phyloP scores from a whole-genome alignment of 2,797 vertebrate species.

The Enteromius anoplus region DNA sequence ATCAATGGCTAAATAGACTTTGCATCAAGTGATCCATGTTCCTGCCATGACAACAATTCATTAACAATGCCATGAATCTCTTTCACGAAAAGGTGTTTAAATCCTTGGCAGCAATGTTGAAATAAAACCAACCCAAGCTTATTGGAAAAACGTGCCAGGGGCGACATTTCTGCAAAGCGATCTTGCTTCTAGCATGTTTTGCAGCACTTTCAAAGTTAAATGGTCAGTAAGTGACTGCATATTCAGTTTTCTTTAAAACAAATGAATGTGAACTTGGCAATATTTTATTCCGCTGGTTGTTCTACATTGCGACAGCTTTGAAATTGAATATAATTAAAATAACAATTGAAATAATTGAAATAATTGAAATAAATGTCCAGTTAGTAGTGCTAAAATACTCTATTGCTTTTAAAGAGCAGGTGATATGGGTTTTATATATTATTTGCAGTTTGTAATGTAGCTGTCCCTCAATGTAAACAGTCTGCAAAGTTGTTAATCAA shows the following conservation, averaged over 20 bases:
- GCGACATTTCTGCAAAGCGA: not conserved
- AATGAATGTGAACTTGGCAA: not conserved
- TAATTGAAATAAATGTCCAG: not conserved
- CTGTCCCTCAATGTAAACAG: too few relatives aligned
- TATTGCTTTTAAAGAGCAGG: too few relatives aligned
- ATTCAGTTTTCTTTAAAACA: not conserved
- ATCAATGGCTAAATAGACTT: constrained; percentile 38
- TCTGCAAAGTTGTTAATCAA: too few relatives aligned
- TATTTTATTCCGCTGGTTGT: not conserved
- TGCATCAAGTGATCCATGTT: constrained; percentile 34
- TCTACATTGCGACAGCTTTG: not conserved
- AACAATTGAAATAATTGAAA: too few relatives aligned
- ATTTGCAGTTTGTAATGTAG: too few relatives aligned
- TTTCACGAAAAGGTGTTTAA: constrained; percentile 31
- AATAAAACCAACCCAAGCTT: not conserved
- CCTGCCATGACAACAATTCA: constrained; percentile 41
- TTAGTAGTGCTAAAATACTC: not conserved
- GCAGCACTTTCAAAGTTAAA: not conserved
- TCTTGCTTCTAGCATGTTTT: not conserved
- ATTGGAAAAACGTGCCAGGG: not conserved
- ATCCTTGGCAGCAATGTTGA: not conserved
- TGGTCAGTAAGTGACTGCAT: not conserved
- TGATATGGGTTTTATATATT: too few relatives aligned
- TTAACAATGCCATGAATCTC: constrained; percentile 31
- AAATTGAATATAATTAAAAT: not conserved